These are phyloP conservation scores for Meloidogyne floridensis DNA, from an alignment of 1,140 invertebrate species.

Conservation along the genomic window DNA sequence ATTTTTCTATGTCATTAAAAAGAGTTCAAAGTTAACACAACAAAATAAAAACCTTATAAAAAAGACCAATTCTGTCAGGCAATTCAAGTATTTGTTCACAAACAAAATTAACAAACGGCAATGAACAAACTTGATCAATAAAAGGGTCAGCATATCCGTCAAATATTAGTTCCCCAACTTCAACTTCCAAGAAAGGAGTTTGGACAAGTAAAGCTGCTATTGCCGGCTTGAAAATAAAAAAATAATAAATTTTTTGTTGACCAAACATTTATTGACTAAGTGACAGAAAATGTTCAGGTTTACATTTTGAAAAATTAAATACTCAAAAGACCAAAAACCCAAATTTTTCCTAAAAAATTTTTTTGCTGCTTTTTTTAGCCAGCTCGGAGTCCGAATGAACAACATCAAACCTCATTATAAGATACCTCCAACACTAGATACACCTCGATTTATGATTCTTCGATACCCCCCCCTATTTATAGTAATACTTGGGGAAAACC, in stretches of 20 bases:
- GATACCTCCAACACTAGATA: no score
- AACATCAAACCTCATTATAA: no score
- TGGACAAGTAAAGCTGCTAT: conserved; percentile 57
- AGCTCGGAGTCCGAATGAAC: no score
- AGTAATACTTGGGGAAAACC: no score
- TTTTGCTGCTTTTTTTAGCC: no score
- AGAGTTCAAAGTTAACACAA: background rate
- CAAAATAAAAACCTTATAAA: conserved; percentile 45
- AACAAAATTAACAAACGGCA: conserved; percentile 58
- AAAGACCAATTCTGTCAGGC: conserved; percentile 63
- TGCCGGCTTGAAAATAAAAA: conserved; percentile 21
- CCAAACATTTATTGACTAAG: background rate
- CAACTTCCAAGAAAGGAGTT: conserved; percentile 64
- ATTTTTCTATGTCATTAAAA: conserved; percentile 53
- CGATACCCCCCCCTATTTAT: no score
- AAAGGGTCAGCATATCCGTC: conserved; percentile 64
- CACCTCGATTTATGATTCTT: no score
- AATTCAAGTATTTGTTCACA: conserved; percentile 62
- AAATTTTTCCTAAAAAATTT: background rate
- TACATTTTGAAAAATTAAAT: background rate
- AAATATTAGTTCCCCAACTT: conserved; percentile 63
- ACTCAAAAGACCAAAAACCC: background rate
- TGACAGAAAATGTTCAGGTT: background rate
- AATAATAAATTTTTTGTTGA: background rate
- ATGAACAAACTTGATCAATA: conserved; percentile 55